Conservation (phyloP, 2,797 vertebrate genomes). For the Avahi laniger region DNA sequence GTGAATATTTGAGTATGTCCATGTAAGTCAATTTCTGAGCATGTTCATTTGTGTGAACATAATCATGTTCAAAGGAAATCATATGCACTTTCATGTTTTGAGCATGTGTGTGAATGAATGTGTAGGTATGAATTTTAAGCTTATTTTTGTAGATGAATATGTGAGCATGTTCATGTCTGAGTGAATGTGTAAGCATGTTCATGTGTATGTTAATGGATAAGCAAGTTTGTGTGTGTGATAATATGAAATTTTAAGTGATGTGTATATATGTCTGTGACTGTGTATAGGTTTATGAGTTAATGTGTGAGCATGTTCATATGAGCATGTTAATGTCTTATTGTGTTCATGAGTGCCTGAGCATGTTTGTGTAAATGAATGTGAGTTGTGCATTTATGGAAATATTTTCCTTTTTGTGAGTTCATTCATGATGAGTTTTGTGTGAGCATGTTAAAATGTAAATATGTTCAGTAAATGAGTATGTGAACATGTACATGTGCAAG, state of each 20-base stretch:
- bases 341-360: background rate
- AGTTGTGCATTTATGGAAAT: background rate
- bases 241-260: background rate
- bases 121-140: background rate
- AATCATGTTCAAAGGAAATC: background rate
- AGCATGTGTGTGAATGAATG: background rate
- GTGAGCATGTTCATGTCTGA: background rate
- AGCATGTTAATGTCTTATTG: background rate
- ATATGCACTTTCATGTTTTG: background rate
- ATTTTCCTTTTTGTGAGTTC: background rate
- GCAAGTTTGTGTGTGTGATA: background rate
- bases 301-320: background rate
- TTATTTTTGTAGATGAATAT: background rate
- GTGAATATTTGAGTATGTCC: background rate
- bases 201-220: background rate
- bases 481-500: background rate
- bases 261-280: background rate
- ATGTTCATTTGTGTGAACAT: background rate
- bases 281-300: background rate
- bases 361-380: background rate
- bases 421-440: background rate
- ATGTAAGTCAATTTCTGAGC: background rate
- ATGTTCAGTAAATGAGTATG: background rate
- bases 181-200: background rate
- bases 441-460: background rate